Base-by-base conservation (phyloP, 2,888 invertebrate species). In the Drosophila cyrtoloma region DNA sequence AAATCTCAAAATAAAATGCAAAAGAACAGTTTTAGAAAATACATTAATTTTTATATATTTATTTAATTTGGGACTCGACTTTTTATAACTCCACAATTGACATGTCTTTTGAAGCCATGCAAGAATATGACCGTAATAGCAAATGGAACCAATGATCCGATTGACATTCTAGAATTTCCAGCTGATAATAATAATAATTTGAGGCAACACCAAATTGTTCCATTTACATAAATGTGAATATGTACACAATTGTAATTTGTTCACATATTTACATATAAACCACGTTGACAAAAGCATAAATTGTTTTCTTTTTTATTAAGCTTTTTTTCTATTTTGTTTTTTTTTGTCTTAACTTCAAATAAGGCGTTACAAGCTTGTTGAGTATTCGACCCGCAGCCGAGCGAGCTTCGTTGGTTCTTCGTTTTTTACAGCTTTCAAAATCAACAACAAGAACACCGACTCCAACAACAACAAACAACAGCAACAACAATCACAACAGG, bases 391-490 rank as follows among this genome's bases (percentile, higher is more conserved):
- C 57, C 57, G 56, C 33, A 35, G 28, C 28, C 37, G 37, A 56
- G 50, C 37, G 32, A 59, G 57, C 47, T 53, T 47, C 22, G 60
- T n/a, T n/a, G 39, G n/a, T 3, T 28, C n/a, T 39, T 56, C 50
- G 51, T 22, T 52, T 39, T 56, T 58, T 39, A 22, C 33, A 68
- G 33, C 47, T 57, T 39, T 28, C 1, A 57, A 57, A 39, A 26
- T 14, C 52, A 61, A 58, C 19, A 44, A 28, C 47, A 7, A 14
- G 14, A 5, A 55, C 28, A 61, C 10, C 47, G 63, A 53, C 30
- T 60, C 52, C n/a, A 53, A 68, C 39, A 78, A 72, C 65, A 71
- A 71, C 72, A 75, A 62, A 32, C 71, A 90, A 84, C 78, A 87
- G 79, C 66, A 32, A 10, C 10, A 42, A n/a, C n/a, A 42, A 42